These are phyloP conservation scores for Platalea minor DNA, from an alignment of 2,797 vertebrate species.

Conservation along the genomic window DNA sequence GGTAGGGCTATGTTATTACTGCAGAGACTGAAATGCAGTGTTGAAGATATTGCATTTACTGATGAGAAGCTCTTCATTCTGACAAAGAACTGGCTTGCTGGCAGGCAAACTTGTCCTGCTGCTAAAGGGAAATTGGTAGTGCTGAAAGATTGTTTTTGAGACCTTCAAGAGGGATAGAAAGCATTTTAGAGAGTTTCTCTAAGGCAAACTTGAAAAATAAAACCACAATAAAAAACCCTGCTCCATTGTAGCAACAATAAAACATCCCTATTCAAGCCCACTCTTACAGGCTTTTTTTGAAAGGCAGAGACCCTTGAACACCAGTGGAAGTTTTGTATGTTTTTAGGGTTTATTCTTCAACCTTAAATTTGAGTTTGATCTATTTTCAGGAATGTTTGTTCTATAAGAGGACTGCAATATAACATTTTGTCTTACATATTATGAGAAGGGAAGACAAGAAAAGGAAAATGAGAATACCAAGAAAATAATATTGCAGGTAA, in stretches of 20 bases:
- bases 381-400: background rate
- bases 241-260: background rate
- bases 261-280: background rate
- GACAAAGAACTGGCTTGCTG: background rate
- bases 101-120: conserved; percentile 10
- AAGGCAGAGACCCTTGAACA: background rate
- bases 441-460: background rate
- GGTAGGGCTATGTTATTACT: background rate
- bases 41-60: background rate
- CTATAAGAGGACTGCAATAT: background rate
- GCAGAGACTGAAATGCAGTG: conserved; percentile 19
- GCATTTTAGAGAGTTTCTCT: background rate
- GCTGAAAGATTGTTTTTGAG: conserved; percentile 16
- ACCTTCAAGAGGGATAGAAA: conserved; percentile 14
- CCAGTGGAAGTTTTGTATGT: background rate
- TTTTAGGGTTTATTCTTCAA: background rate
- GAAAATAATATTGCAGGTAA: background rate
- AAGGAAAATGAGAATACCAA: background rate
- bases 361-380: background rate
- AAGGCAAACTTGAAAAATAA: conserved; percentile 11
- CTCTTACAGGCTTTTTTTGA: background rate
- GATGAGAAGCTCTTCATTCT: conserved; percentile 38
- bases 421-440: background rate
- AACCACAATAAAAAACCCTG: background rate
- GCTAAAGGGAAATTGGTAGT: conserved; percentile 24